Conservation (phyloP, 2,797 vertebrate genomes). For the Sylvilagus floridanus region DNA sequence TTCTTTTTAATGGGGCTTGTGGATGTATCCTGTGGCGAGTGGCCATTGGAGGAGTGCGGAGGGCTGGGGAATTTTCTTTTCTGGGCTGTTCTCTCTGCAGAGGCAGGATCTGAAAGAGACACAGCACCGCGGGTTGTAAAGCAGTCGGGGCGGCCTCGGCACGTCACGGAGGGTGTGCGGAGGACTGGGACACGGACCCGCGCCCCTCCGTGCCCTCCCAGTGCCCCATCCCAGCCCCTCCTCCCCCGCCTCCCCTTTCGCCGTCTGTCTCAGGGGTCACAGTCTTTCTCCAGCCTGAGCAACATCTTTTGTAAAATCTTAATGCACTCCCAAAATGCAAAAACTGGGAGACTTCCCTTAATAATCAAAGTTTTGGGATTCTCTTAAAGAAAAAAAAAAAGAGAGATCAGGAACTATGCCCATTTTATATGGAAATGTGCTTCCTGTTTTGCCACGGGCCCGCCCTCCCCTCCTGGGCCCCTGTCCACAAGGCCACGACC, state of each 20-base stretch:
- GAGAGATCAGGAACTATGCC: not conserved
- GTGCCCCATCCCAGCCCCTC: not conserved
- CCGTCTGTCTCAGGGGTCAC: not conserved
- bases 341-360: not conserved
- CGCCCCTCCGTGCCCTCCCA: not conserved
- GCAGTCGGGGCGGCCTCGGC: not conserved
- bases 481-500: not conserved
- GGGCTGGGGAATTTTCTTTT: constrained; percentile 98
- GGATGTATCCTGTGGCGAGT: constrained; percentile 97
- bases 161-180: not conserved
- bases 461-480: not conserved
- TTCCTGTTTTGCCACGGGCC: not conserved
- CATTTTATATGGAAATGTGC: not conserved
- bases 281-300: not conserved
- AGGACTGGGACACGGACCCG: no score
- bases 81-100: constrained; percentile 93
- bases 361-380: not conserved
- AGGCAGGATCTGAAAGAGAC: constrained; percentile 92
- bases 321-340: constrained; percentile 19
- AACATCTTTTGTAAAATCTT: not conserved
- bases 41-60: constrained; percentile 98
- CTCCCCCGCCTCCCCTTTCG: not conserved
- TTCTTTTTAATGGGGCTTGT: constrained; percentile 98
- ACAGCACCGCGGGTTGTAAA: constrained; percentile 45
- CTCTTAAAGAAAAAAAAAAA: not conserved